These are phyloP conservation scores for Venustaconcha ellipsiformis DNA, from an alignment of 1,140 invertebrate species.

Conservation along the genomic window DNA sequence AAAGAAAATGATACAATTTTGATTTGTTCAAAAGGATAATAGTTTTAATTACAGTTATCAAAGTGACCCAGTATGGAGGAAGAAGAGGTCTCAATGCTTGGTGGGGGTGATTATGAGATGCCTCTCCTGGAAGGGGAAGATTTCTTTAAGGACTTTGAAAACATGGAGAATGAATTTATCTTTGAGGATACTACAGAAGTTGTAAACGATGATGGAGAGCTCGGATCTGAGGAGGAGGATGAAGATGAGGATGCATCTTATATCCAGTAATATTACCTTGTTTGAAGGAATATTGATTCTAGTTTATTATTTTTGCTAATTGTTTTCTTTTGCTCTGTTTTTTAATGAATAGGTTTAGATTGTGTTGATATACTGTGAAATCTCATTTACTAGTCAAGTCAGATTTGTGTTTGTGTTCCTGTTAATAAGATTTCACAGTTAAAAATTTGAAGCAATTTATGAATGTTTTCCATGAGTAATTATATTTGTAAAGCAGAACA, in stretches of 20 bases:
- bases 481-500: no score
- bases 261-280: conserved; percentile 4
- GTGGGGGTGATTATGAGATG: conserved; percentile 10
- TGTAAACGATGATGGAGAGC: conserved; percentile 43
- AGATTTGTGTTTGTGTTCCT: neutral
- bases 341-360: neutral
- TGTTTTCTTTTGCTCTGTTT: neutral
- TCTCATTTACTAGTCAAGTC: neutral
- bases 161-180: conserved; percentile 46
- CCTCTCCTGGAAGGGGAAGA: conserved; percentile 30
- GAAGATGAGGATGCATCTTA: conserved; percentile 34
- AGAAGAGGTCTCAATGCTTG: no score
- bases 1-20: no score
- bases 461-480: no score
- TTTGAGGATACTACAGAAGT: conserved; percentile 52
- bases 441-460: no score
- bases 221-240: conserved; percentile 40
- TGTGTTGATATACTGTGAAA: neutral
- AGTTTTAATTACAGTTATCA: no score
- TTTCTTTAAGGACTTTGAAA: conserved; percentile 21
- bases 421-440: no score
- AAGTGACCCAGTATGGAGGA: no score
- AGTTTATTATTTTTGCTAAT: neutral
- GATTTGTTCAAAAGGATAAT: no score
- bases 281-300: neutral